Evolutionary conservation across 2,797 vertebrate genomes (phyloP), one percentile per base, ranked within the genome.

Genomic region (Poeciliopsis paucimaculata): DNA sequence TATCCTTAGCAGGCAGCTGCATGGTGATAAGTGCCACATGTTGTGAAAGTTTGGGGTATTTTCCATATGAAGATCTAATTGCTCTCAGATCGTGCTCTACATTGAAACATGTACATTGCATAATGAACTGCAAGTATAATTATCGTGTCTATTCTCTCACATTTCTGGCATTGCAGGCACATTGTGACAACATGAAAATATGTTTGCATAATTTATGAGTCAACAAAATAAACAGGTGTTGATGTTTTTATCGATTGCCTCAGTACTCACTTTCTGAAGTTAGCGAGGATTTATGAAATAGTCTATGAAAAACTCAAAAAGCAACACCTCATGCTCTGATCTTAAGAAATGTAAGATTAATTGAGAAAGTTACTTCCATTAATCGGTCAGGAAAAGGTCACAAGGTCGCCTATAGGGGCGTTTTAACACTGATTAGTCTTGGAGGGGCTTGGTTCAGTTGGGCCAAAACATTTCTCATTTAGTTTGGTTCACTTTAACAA

Each of bases 121-220:
- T 43, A n/a, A 43, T 43, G 23, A n/a, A n/a, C 12, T 13, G 26
- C 3, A 43, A 43, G 20, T 66, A 26, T 41, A 41, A 68, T 41
- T 26, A 26, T 26, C 10, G 1, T 26, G 36, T 41, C 20, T 41
- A 41, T 26, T 68, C 20, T 39, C 62, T 41, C 36, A 68, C 20
- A 39, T 39, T 68, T 39, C 23, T 68, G 64, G 36, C 10, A 68
- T 68, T 39, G 26, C 11, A 41, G 11, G 20, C 20, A 39, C 20
- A 41, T 41, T 41, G 20, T 41, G 10, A 39, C 62, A 66, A 75
- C 68, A 62, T 79, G 41, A 80, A 73, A 71, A 77, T 55, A 76
- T 68, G 10, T 41, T 82, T 80, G 77, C 51, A 47, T 89, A 83
- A 90, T 84, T 89, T 68, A 68, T 89, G 60, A 87, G 68, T 83